Conservation (phyloP, 2,113 vertebrate genomes). For the Cisticola juncidis region DNA sequence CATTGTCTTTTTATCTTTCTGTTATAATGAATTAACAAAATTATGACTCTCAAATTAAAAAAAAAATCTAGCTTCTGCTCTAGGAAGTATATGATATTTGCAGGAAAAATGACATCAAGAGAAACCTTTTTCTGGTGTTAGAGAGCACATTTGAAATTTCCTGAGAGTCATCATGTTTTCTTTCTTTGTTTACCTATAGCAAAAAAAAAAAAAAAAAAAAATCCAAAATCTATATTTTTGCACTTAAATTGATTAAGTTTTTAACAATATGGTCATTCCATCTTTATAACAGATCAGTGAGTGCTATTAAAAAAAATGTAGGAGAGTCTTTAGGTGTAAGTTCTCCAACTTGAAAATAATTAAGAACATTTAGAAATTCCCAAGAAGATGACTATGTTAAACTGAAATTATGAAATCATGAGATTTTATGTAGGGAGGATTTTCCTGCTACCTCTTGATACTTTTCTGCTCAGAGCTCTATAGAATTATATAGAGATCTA, state of each 20-base stretch:
- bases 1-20: neutral
- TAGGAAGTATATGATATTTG: neutral
- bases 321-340: neutral
- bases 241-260: neutral
- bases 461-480: neutral
- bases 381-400: neutral
- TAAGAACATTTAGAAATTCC: neutral
- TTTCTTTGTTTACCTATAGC: neutral
- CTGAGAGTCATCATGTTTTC: neutral
- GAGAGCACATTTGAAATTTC: neutral
- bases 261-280: neutral
- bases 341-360: neutral
- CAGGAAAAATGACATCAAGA: neutral
- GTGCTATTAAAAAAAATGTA: neutral
- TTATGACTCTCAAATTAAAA: neutral
- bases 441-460: neutral
- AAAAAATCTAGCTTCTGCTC: neutral
- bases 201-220: neutral
- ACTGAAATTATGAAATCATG: neutral
- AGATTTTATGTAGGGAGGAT: neutral
- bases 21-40: neutral
- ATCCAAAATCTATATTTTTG: neutral
- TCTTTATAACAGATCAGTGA: neutral
- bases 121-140: neutral
- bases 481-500: neutral